Evolutionary conservation across 2,888 invertebrate genomes (phyloP), one percentile per base, ranked within the genome.

Genomic region (Harpalus rubripes): DNA sequence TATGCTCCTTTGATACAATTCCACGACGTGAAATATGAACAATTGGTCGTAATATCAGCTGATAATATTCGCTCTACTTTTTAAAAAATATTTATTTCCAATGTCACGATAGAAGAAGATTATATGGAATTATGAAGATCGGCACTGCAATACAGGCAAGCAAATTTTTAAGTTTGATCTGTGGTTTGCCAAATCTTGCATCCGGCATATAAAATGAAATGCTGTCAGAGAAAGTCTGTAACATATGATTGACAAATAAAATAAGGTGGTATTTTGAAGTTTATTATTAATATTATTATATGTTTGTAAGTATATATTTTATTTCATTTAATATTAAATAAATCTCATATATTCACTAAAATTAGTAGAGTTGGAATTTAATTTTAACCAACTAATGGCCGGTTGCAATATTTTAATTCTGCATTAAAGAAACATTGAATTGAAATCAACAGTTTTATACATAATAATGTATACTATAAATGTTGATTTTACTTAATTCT

Each of bases 1-100:
- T 74, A 44, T 16, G 52, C 72, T 74, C 44, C 18, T 74, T 74
- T 74, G 72, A 74, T 74, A 74, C 52, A 41, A 74, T 44, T 74
- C 10, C 16, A 41, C 68, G 7, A 15, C 44, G 72, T 74, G 72
- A 16, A 8, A 18, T 74, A 74, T 74, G 72, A 41, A 74, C 72
- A 74, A 74, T 74, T 18, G 41, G 15, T 44, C 52, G 16, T 15
- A 44, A 32, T 22, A 44, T 74, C 72, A 52, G 72, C 16, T 18
- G 52, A 41, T 41, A 16, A 74, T 18, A 74, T 74, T 41, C 44
- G 72, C 44, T 41, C 72, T 41, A 74, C 72, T 74, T 74, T 74
- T 68, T 3, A 68, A 68, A 68, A 32, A 15, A 68, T 68, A 32
- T 68, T 68, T 68, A 68, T 39, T 32, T 39, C 59, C n/a, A 10